These are phyloP conservation scores for Exaiptasia diaphana DNA, from an alignment of 64 coral and sea anemone species.

Conservation along the genomic window DNA sequence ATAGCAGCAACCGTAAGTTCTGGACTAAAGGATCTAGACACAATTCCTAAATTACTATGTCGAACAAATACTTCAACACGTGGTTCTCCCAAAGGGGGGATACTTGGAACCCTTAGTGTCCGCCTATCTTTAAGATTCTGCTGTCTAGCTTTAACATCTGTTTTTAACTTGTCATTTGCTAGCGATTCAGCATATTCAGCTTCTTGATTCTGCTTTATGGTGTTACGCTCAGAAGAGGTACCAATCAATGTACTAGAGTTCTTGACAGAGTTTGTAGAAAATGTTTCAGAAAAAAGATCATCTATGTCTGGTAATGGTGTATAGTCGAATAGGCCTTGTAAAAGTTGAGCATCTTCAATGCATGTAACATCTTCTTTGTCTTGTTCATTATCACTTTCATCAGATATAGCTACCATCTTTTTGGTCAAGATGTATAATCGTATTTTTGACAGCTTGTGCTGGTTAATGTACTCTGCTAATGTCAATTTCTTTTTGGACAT, in stretches of 20 bases:
- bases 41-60: constrained; percentile 18
- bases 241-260: not conserved
- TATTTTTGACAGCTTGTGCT: not conserved
- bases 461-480: not conserved
- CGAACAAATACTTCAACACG: constrained; percentile 34
- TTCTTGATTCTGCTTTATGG: not conserved
- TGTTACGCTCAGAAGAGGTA: constrained; percentile 3
- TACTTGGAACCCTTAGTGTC: not conserved
- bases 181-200: constrained; percentile 8
- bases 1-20: constrained; percentile 3
- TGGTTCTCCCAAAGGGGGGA: not conserved
- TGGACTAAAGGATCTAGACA: constrained; percentile 4
- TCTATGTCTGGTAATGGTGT: not conserved
- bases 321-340: constrained; percentile 12
- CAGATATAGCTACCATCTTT: not conserved
- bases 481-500: constrained; percentile 3
- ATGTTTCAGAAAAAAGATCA: not conserved
- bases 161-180: not conserved
- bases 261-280: not conserved
- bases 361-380: no score
- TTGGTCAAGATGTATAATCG: constrained; percentile 4
- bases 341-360: no score
- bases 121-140: not conserved
- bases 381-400: constrained; percentile 9
- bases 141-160: not conserved